Percentiles rank a stretch among this genome's conserved stretches.
phyloP scores from a whole-genome alignment of 2,888 invertebrate genomes.

The Pyrrhosoma nymphula region DNA sequence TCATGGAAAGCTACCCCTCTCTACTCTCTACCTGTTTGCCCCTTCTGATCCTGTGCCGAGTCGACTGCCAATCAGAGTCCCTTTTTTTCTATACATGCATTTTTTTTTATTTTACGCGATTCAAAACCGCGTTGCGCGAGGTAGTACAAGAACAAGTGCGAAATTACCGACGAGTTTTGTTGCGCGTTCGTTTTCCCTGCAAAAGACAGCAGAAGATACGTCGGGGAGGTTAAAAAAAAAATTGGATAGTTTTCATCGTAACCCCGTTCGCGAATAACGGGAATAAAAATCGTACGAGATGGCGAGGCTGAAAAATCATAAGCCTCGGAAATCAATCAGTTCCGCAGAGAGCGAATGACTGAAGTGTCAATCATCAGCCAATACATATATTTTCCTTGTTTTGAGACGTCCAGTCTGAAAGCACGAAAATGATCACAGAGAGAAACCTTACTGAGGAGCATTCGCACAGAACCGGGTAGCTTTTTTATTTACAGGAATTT shows the following conservation, averaged over 20 bases:
- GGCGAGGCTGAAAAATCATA: not conserved
- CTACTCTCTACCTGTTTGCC: not conserved
- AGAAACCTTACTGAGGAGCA: not conserved
- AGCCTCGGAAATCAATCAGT: conserved; percentile 1
- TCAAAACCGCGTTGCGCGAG: conserved; percentile 17
- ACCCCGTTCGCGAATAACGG: not conserved
- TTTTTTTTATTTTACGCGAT: not conserved
- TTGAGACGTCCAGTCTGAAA: not conserved
- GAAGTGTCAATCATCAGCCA: not conserved
- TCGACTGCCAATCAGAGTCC: conserved; percentile 23
- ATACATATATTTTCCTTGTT: not conserved
- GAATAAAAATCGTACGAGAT: not conserved
- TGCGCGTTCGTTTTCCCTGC: not conserved
- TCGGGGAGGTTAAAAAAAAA: not conserved
- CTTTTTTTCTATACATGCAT: too few species aligned
- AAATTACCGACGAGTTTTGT: conserved; percentile 32
- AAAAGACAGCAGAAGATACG: not conserved
- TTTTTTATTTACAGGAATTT: too few species aligned
- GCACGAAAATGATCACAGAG: not conserved
- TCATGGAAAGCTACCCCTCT: not conserved
- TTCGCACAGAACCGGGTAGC: not conserved
- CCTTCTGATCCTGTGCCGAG: not conserved
- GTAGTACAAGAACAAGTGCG: conserved; percentile 16
- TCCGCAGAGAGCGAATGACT: not conserved
- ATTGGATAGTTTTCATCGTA: not conserved